These are phyloP conservation scores for Dendrocincla tyrannina DNA, from an alignment of 2,797 vertebrate genomes.

Conservation along the genomic window DNA sequence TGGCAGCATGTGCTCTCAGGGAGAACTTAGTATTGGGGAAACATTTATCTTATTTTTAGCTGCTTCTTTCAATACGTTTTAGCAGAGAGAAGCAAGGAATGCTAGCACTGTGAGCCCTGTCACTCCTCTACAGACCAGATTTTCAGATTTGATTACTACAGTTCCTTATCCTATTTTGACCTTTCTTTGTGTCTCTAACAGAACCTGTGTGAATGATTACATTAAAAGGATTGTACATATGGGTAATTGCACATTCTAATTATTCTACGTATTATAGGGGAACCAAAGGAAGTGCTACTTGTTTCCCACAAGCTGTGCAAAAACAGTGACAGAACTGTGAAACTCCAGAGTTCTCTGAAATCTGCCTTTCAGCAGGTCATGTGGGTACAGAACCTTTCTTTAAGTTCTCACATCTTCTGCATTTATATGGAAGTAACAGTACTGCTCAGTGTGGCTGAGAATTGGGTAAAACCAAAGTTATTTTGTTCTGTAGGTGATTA, in stretches of 20 bases:
- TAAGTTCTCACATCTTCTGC: accelerated
- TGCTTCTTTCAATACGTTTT: background rate
- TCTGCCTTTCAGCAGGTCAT: background rate
- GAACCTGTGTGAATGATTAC: background rate
- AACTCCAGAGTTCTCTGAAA: background rate
- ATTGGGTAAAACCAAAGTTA: background rate
- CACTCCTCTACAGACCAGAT: background rate
- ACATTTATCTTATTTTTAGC: background rate
- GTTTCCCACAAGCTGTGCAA: background rate
- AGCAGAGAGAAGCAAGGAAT: background rate
- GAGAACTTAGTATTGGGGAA: background rate
- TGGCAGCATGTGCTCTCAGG: background rate
- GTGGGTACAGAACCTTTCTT: background rate
- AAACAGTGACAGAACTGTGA: background rate
- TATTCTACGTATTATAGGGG: background rate
- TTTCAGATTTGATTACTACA: background rate
- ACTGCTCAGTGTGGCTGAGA: background rate
- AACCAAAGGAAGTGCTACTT: background rate
- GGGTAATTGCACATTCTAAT: background rate
- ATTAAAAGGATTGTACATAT: background rate
- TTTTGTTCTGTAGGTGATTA: background rate
- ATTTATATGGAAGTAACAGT: accelerated
- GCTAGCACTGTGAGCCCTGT: background rate
- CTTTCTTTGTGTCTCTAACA: background rate
- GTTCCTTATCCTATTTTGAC: background rate